These are phyloP conservation scores for Alosa alosa DNA, from an alignment of 2,113 vertebrate genomes.

Conservation along the genomic window DNA sequence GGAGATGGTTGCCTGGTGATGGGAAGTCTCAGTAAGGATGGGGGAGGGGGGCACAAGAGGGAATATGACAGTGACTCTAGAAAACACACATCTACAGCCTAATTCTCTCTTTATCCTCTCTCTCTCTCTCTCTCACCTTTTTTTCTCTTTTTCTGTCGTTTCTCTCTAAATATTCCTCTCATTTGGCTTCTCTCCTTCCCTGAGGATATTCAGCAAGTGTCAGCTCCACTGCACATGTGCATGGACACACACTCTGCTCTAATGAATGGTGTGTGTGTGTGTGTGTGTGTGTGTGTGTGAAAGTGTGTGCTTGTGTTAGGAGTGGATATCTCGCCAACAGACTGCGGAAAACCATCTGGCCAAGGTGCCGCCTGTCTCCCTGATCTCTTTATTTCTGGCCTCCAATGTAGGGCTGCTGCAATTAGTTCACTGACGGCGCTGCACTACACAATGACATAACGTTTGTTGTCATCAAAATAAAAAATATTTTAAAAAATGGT, in stretches of 20 bases:
- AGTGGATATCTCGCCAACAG: slow-evolving; percentile 26
- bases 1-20: neutral
- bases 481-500: no score
- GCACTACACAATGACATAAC: no score
- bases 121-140: neutral
- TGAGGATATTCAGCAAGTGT: neutral
- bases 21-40: neutral
- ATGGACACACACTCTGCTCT: slow-evolving; percentile 22
- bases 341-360: slow-evolving; percentile 48
- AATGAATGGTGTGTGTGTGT: slow-evolving; percentile 24
- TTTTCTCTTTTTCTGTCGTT: neutral
- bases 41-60: slow-evolving; percentile 8
- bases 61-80: neutral
- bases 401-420: slow-evolving; percentile 33
- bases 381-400: slow-evolving; percentile 45
- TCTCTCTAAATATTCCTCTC: neutral
- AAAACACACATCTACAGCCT: neutral
- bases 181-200: neutral
- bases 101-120: slow-evolving; percentile 2
- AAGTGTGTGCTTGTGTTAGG: neutral
- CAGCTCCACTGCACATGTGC: neutral
- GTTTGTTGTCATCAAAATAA: no score
- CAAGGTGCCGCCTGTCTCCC: slow-evolving; percentile 35
- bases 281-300: neutral
- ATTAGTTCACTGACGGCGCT: no score